Conservation (phyloP, 2,113 vertebrate genomes). For the Epinephelus moara region DNA sequence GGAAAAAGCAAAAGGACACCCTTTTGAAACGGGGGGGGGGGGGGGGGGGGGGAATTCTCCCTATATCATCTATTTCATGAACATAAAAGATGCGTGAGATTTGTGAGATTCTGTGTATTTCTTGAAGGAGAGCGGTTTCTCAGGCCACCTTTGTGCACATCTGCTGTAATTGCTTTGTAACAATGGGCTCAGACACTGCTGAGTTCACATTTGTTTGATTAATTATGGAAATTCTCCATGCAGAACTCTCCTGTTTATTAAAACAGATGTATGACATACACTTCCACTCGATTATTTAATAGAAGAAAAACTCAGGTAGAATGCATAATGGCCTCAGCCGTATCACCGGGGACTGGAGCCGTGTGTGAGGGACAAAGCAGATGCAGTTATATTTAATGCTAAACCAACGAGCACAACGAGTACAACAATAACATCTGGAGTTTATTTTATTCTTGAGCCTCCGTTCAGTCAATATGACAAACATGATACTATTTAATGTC, state of each 20-base stretch:
- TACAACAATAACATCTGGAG: conserved; percentile 4
- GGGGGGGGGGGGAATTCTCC: conserved; percentile 32
- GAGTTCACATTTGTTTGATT: conserved; percentile 80
- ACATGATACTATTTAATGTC: conserved; percentile 8
- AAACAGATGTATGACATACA: conserved; percentile 80
- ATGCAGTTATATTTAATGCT: conserved; percentile 13
- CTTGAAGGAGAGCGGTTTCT: conserved; percentile 52
- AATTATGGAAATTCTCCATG: conserved; percentile 80
- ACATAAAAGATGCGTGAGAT: conserved; percentile 67
- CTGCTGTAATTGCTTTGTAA: conserved; percentile 79
- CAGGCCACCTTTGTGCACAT: conserved; percentile 56
- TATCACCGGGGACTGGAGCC: conserved; percentile 14
- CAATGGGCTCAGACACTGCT: conserved; percentile 74
- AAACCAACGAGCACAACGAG: background rate
- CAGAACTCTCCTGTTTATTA: conserved; percentile 77
- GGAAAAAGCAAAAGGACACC: conserved; percentile 70
- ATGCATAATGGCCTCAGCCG: conserved; percentile 57
- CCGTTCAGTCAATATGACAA: background rate
- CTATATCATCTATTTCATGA: conserved; percentile 60
- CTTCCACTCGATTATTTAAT: conserved; percentile 70
- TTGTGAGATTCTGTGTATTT: conserved; percentile 40
- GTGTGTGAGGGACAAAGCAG: conserved; percentile 13
- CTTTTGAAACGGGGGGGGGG: conserved; percentile 59
- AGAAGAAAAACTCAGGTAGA: conserved; percentile 56
- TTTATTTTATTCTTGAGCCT: conserved; percentile 20